Conservation (phyloP, 2,888 invertebrate genomes). For the Pseudoips prasinana region DNA sequence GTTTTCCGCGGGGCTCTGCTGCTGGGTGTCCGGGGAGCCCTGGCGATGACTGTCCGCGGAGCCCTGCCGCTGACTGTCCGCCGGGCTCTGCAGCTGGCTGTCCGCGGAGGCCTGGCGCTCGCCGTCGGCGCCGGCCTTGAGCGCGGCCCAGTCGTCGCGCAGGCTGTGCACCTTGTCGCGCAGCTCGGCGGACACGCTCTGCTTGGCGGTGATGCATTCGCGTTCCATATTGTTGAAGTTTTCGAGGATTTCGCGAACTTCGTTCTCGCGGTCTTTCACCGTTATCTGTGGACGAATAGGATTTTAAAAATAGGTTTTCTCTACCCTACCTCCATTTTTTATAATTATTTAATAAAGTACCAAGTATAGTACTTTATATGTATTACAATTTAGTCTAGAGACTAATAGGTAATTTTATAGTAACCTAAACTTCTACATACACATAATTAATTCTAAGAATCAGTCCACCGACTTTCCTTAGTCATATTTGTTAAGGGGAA, state of each 20-base stretch:
- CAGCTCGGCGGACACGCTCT: constrained; percentile 45
- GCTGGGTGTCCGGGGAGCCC: too few species aligned
- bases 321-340: too few species aligned
- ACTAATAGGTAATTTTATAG: too few species aligned
- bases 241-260: constrained; percentile 83
- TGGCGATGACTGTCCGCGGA: constrained; percentile 4
- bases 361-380: too few species aligned
- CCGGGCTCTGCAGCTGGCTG: constrained; percentile 21
- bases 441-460: too few species aligned
- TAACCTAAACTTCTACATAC: too few species aligned
- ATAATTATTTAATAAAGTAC: too few species aligned
- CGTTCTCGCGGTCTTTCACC: constrained; percentile 79
- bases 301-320: too few species aligned
- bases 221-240: constrained; percentile 84
- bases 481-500: too few species aligned
- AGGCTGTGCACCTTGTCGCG: constrained; percentile 75
- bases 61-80: constrained; percentile 6
- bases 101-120: constrained; percentile 5
- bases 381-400: too few species aligned
- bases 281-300: constrained; percentile 60
- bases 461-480: too few species aligned
- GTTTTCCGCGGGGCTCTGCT: too few species aligned
- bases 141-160: constrained; percentile 72
- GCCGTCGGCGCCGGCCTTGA: constrained; percentile 20
- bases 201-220: constrained; percentile 60